These are phyloP conservation scores for Drosophila pseudotalamancana DNA, from an alignment of 2,888 invertebrate species.

Conservation along the genomic window DNA sequence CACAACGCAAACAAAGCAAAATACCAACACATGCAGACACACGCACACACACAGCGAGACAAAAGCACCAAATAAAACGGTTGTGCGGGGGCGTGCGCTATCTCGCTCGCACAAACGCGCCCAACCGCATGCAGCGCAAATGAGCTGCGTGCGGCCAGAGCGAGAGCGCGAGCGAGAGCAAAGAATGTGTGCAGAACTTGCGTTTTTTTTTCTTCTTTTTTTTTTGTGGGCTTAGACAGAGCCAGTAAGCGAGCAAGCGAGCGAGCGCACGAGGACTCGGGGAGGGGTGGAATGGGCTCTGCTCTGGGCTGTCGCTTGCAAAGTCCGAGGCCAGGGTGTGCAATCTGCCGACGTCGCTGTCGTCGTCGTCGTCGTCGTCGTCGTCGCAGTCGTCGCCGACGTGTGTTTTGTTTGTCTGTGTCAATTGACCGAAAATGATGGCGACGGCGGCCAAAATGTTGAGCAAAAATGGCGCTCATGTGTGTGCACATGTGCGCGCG, in stretches of 20 bases:
- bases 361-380: conserved; percentile 11
- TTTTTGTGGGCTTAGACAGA: background rate
- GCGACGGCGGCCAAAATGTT: conserved; percentile 58
- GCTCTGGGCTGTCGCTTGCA: conserved; percentile 12
- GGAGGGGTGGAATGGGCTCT: background rate
- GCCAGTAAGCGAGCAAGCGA: background rate
- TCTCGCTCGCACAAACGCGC: conserved; percentile 30
- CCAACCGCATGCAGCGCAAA: conserved; percentile 24
- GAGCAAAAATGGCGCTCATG: conserved; percentile 64
- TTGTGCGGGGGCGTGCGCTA: conserved; percentile 49
- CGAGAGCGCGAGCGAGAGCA: conserved; percentile 29
- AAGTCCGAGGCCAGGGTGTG: conserved; percentile 34
- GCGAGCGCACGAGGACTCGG: background rate
- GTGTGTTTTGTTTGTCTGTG: conserved; percentile 51
- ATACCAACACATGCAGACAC: conserved; percentile 34
- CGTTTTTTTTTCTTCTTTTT: conserved; percentile 1
- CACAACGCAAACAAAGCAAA: conserved; percentile 53
- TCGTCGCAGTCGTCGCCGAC: conserved; percentile 22
- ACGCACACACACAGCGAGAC: conserved; percentile 22
- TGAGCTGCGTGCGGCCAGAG: conserved; percentile 41
- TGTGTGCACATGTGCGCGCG: conserved; percentile 11
- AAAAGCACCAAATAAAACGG: conserved; percentile 35
- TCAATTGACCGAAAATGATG: conserved; percentile 77
- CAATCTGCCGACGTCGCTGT: conserved; percentile 28
- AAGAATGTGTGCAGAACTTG: conserved; percentile 49